Evolutionary conservation across 2,888 invertebrate species (phyloP).

Genomic region (Cynaeus angustus): DNA sequence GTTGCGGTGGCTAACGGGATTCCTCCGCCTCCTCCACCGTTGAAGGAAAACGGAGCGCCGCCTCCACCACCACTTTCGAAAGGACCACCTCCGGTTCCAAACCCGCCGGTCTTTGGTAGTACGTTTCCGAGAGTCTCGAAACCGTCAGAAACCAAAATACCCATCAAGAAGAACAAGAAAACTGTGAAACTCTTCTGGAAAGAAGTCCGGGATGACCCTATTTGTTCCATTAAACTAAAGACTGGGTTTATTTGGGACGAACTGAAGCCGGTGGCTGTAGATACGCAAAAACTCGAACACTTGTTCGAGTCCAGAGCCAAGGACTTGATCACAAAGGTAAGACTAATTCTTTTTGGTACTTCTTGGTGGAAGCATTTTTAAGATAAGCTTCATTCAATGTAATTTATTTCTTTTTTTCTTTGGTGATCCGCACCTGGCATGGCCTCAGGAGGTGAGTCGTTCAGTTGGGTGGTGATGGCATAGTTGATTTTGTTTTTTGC

Average conservation of each 20-base stretch:
- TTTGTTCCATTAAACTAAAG: slow-evolving; percentile 75
- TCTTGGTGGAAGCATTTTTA: slow-evolving; percentile 49
- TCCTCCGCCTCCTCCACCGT: slow-evolving; percentile 88
- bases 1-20: slow-evolving; percentile 79
- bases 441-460: slow-evolving; percentile 71
- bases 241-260: slow-evolving; percentile 93
- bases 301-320: slow-evolving; percentile 97
- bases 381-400: slow-evolving; percentile 55
- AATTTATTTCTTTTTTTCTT: slow-evolving; percentile 65
- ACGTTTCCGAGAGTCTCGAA: slow-evolving; percentile 61
- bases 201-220: slow-evolving; percentile 88
- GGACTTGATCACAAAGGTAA: slow-evolving; percentile 95
- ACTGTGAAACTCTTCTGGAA: slow-evolving; percentile 99
- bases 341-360: slow-evolving; percentile 59
- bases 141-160: slow-evolving; percentile 70
- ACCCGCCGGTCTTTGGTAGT: slow-evolving; percentile 73
- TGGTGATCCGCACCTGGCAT: slow-evolving; percentile 69
- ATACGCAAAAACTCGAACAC: slow-evolving; percentile 95
- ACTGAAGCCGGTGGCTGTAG: slow-evolving; percentile 87
- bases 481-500: slow-evolving; percentile 56
- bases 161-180: slow-evolving; percentile 91
- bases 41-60: slow-evolving; percentile 67
- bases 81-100: slow-evolving; percentile 70
- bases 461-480: slow-evolving; percentile 65
- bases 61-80: slow-evolving; percentile 75